Conservation (phyloP, 2,888 invertebrate species). For the Drosophila mulleri region DNA sequence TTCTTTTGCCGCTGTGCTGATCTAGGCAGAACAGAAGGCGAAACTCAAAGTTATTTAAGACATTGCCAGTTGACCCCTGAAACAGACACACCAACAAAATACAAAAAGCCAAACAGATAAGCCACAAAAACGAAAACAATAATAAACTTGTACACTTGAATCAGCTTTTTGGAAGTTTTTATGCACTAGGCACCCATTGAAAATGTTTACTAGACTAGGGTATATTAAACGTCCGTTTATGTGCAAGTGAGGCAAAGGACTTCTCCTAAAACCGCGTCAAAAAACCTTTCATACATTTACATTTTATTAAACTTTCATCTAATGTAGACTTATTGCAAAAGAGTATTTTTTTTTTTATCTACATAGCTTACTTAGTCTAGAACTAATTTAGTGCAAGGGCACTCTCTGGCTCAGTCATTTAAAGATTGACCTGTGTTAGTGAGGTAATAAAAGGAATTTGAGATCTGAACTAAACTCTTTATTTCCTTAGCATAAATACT, state of each 20-base stretch:
- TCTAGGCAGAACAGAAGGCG: slow-evolving; percentile 68
- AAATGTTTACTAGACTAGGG: not conserved
- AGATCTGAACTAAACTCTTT: too few relatives aligned
- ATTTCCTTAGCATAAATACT: too few relatives aligned
- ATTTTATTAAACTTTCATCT: too few relatives aligned
- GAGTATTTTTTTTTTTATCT: not conserved
- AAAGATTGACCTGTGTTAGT: too few relatives aligned
- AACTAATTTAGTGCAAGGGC: too few relatives aligned
- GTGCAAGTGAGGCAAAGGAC: not conserved
- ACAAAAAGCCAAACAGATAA: slow-evolving; percentile 1
- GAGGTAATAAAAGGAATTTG: too few relatives aligned
- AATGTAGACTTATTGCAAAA: too few relatives aligned
- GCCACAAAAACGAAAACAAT: slow-evolving; percentile 5
- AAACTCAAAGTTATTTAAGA: slow-evolving; percentile 66
- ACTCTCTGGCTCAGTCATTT: too few relatives aligned
- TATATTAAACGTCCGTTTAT: not conserved
- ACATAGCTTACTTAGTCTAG: too few relatives aligned
- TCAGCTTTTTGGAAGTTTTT: slow-evolving; percentile 36
- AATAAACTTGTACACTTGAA: slow-evolving; percentile 16
- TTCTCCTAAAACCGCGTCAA: not conserved
- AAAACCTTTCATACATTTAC: too few relatives aligned
- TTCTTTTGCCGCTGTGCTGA: slow-evolving; percentile 72
- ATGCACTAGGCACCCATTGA: not conserved
- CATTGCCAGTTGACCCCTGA: slow-evolving; percentile 66
- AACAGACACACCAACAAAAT: slow-evolving; percentile 25